Evolutionary conservation across 2,113 vertebrate genomes (phyloP).

Genomic region (Trogon surrucura): DNA sequence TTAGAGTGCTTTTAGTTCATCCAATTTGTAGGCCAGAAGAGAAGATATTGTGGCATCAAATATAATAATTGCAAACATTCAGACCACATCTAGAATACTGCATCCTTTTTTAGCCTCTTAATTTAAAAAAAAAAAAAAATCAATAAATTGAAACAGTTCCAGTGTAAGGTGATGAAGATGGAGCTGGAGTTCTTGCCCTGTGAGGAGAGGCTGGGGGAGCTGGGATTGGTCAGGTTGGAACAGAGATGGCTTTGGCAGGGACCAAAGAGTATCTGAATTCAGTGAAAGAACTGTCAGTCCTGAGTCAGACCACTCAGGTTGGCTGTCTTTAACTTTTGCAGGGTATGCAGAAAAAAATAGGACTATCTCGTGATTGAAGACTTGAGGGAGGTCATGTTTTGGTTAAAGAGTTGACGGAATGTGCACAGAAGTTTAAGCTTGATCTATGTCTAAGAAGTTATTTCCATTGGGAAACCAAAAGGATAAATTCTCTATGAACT

Average conservation of each 20-base stretch:
- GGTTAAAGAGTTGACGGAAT: not conserved
- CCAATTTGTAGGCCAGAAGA: not conserved
- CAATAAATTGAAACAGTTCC: not conserved
- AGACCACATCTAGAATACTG: not conserved
- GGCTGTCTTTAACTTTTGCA: not conserved
- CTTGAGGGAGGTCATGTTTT: too few species aligned
- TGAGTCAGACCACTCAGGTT: not conserved
- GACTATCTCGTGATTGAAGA: not conserved
- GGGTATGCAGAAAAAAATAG: not conserved
- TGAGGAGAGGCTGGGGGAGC: not conserved
- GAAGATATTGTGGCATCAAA: not conserved
- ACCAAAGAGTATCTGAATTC: not conserved
- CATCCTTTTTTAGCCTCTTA: not conserved
- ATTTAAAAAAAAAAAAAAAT: not conserved
- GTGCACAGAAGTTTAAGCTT: not conserved
- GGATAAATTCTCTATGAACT: not conserved
- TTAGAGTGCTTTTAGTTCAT: constrained; percentile 24
- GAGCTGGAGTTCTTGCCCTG: not conserved
- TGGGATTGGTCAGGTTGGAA: not conserved
- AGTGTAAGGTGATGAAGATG: not conserved
- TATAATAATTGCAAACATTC: constrained; percentile 20
- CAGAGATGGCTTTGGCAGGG: not conserved
- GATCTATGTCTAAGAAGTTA: not conserved
- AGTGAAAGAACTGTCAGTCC: not conserved
- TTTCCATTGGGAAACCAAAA: not conserved